Conservation (phyloP, 92 coral and sea anemone species). For the Metridium senile region DNA sequence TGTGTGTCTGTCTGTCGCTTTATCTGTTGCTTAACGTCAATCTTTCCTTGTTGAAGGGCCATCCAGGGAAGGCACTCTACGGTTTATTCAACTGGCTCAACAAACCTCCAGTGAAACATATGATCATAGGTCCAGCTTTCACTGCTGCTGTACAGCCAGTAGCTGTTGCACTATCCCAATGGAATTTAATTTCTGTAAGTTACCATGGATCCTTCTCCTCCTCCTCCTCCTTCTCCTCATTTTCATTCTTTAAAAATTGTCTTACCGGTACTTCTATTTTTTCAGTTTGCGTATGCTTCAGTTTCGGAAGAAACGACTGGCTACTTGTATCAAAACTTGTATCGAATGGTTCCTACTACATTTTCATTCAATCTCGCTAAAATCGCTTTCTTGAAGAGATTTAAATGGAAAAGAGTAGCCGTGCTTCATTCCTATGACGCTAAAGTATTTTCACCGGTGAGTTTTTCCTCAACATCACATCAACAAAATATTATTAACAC, state of each 20-base stretch:
- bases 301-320: conserved; percentile 67
- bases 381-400: conserved; percentile 71
- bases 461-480: too few species aligned
- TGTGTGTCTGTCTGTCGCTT: not conserved
- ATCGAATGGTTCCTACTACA: conserved; percentile 78
- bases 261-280: not conserved
- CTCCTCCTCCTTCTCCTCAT: too few species aligned
- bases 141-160: conserved; percentile 66
- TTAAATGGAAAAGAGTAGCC: conserved; percentile 95
- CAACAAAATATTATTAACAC: too few species aligned
- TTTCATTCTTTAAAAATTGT: too few species aligned
- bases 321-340: conserved; percentile 51
- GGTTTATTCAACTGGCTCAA: conserved; percentile 57
- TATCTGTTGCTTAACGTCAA: not conserved
- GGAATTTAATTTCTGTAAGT: conserved; percentile 64
- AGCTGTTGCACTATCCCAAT: conserved; percentile 55
- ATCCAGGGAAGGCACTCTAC: conserved; percentile 50
- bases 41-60: conserved; percentile 34
- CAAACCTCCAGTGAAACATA: conserved; percentile 48
- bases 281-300: conserved; percentile 85
- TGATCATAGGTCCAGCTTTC: conserved; percentile 76
- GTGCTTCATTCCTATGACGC: conserved; percentile 79
- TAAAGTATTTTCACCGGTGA: conserved; percentile 86
- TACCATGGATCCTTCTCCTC: not conserved
- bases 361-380: conserved; percentile 83